phyloP scores from a whole-genome alignment of 2,888 invertebrate genomes.

The Parochlus steinenii region DNA sequence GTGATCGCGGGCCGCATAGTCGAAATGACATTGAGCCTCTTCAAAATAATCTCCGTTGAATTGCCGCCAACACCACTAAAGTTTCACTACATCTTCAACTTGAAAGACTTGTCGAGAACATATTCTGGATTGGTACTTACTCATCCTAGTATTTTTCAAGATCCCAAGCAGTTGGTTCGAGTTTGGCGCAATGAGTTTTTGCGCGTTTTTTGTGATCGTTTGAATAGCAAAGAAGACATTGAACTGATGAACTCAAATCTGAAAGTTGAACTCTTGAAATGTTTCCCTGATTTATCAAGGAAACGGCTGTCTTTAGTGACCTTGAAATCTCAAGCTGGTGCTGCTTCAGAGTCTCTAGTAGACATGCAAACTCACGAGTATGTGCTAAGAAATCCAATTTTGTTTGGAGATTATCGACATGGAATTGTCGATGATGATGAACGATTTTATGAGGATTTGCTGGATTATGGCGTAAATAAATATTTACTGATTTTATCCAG shows the following conservation, averaged over 20 bases:
- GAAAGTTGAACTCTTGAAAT: conserved; percentile 22
- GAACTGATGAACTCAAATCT: conserved; percentile 17
- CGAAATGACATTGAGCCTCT: conserved; percentile 63
- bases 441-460: conserved; percentile 71
- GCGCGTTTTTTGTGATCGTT: conserved; percentile 72
- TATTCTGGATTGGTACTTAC: conserved; percentile 67
- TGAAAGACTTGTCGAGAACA: conserved; percentile 76
- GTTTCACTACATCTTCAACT: conserved; percentile 89
- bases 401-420: conserved; percentile 81
- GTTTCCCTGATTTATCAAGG: conserved; percentile 20
- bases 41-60: conserved; percentile 59
- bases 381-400: conserved; percentile 59
- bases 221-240: conserved; percentile 43
- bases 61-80: conserved; percentile 83
- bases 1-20: conserved; percentile 49
- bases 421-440: conserved; percentile 64
- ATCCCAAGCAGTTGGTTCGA: conserved; percentile 52
- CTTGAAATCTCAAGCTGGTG: no score
- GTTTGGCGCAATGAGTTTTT: conserved; percentile 86
- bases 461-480: conserved; percentile 81
- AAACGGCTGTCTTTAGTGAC: neutral
- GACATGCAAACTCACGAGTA: conserved; percentile 39
- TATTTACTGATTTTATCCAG: conserved; percentile 29
- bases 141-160: conserved; percentile 49
- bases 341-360: conserved; percentile 6